These are phyloP conservation scores for Choloepus hoffmanni DNA, from an alignment of 2,113 vertebrate species.

Conservation along the genomic window DNA sequence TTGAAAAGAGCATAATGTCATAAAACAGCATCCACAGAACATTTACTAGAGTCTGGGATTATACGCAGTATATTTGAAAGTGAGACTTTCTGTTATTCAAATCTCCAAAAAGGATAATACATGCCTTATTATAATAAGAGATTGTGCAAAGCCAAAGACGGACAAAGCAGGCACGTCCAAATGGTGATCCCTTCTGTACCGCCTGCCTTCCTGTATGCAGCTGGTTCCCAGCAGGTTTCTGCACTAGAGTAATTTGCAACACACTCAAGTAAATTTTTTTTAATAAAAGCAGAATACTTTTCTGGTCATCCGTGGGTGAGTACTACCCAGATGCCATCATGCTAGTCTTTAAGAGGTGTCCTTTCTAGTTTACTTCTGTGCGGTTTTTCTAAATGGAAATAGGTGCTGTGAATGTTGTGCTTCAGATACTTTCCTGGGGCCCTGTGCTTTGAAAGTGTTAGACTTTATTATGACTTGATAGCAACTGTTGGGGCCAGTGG, in stretches of 20 bases:
- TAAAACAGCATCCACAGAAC: constrained; percentile 63
- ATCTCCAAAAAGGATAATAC: constrained; percentile 70
- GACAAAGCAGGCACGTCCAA: constrained; percentile 74
- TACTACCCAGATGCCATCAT: constrained; percentile 60
- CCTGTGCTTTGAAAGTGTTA: constrained; percentile 26
- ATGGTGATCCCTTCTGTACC: constrained; percentile 72
- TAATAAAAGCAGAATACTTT: constrained; percentile 67
- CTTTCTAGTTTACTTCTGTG: background rate
- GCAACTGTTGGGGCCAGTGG: background rate
- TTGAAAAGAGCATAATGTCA: constrained; percentile 44
- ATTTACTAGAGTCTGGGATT: constrained; percentile 59
- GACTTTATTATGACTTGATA: background rate
- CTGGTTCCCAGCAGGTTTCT: constrained; percentile 45
- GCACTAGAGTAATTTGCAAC: constrained; percentile 53
- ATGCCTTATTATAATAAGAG: constrained; percentile 77
- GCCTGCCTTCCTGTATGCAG: background rate
- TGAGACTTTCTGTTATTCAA: constrained; percentile 75
- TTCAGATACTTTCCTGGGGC: background rate
- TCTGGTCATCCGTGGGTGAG: constrained; percentile 50
- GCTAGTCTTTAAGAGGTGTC: background rate
- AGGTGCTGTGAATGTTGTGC: background rate
- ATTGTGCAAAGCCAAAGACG: constrained; percentile 64
- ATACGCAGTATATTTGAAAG: constrained; percentile 57
- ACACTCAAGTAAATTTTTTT: constrained; percentile 50
- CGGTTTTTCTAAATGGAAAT: constrained; percentile 49